These are phyloP conservation scores for Myotis davidii DNA, from an alignment of 2,113 vertebrate genomes.

Conservation along the genomic window DNA sequence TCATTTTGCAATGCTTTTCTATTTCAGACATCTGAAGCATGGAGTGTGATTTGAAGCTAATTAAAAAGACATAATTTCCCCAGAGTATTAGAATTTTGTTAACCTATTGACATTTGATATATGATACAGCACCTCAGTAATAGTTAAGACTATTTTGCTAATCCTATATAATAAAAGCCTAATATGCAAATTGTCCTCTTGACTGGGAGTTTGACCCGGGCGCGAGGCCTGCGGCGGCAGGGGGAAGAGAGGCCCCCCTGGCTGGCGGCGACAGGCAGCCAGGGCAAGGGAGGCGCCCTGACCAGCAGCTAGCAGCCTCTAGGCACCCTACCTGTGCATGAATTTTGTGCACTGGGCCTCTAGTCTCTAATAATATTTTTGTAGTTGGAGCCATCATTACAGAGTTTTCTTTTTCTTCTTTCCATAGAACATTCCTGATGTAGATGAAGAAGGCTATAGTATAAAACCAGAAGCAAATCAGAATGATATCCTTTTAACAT, in stretches of 20 bases:
- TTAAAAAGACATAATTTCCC: background rate
- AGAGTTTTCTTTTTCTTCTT: constrained; percentile 57
- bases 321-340: too few relatives aligned
- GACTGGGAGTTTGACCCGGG: too few relatives aligned
- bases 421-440: constrained; percentile 93
- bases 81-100: constrained; percentile 30
- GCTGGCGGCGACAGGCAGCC: too few relatives aligned
- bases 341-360: too few relatives aligned
- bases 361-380: constrained; percentile 29
- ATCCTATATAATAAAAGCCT: background rate
- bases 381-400: constrained; percentile 27
- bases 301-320: too few relatives aligned
- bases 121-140: background rate
- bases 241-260: too few relatives aligned
- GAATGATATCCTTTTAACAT: constrained; percentile 93
- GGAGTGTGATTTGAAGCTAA: background rate
- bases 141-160: constrained; percentile 29
- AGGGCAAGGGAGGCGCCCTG: too few relatives aligned
- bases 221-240: too few relatives aligned
- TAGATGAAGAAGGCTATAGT: constrained; percentile 97
- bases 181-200: too few relatives aligned
- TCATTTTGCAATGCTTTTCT: background rate
- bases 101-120: background rate
- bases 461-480: constrained; percentile 95
- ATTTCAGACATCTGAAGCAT: constrained; percentile 16